phyloP scores from a whole-genome alignment of 2,797 vertebrate genomes.

The Pseudochirops cupreus region DNA sequence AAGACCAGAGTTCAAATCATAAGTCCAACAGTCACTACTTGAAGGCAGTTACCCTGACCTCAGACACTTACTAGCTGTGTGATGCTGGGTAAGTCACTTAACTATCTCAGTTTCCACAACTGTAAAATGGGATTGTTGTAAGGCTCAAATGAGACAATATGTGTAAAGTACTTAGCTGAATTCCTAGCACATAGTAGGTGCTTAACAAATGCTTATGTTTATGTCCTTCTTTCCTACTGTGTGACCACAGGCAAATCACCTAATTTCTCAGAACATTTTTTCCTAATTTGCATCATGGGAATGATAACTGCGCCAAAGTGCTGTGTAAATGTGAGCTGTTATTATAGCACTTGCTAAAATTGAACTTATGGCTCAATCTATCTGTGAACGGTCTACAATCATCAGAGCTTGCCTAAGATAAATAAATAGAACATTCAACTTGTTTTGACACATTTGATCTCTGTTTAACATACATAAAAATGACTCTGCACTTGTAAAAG shows the following conservation, averaged over 20 bases:
- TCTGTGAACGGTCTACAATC: conserved; percentile 38
- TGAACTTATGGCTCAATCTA: conserved; percentile 51
- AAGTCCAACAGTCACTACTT: neutral
- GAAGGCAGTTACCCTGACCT: neutral
- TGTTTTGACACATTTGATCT: conserved; percentile 67
- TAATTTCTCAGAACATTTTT: neutral
- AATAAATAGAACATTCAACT: conserved; percentile 61
- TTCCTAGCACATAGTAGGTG: neutral
- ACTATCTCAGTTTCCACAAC: neutral
- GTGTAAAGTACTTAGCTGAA: neutral
- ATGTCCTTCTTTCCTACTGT: neutral
- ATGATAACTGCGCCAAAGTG: neutral
- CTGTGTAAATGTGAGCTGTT: neutral
- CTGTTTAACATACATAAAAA: conserved; percentile 57
- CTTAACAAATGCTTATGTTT: neutral
- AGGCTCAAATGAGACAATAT: neutral
- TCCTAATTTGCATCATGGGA: neutral
- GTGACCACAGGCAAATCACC: neutral
- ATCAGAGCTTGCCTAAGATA: conserved; percentile 54
- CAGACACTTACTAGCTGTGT: neutral
- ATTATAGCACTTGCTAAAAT: conserved; percentile 28
- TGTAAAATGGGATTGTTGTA: neutral
- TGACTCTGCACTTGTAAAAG: conserved; percentile 66
- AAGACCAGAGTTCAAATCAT: neutral
- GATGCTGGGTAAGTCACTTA: neutral